Conservation (phyloP, 2,113 vertebrate species). For the Zosterops hypoxanthus region DNA sequence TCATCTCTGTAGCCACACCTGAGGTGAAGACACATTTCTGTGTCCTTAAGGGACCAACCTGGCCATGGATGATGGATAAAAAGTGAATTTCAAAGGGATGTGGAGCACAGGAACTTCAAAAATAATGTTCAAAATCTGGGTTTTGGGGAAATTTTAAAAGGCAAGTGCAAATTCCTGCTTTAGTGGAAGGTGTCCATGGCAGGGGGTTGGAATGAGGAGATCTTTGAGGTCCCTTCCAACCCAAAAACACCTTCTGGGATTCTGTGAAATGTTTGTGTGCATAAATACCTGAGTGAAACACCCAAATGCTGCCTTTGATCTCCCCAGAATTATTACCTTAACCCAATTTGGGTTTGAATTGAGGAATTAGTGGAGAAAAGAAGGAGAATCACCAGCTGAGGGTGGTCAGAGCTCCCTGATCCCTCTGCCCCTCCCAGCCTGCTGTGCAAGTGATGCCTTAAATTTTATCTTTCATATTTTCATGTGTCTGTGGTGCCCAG, state of each 20-base stretch:
- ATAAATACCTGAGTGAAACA: accelerated
- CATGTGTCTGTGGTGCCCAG: too few species aligned
- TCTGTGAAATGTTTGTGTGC: background rate
- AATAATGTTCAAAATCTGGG: accelerated
- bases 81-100: background rate
- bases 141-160: background rate
- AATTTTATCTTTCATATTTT: too few species aligned
- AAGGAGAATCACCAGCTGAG: background rate
- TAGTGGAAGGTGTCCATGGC: background rate
- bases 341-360: background rate
- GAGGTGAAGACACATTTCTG: background rate
- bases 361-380: background rate
- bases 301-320: background rate
- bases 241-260: background rate
- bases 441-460: background rate
- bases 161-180: background rate
- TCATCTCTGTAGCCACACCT: background rate
- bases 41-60: background rate
- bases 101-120: background rate
- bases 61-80: background rate
- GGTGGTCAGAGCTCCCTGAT: background rate
- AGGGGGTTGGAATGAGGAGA: background rate
- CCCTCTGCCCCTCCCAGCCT: background rate
- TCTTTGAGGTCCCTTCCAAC: background rate
- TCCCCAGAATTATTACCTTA: background rate